Conservation (phyloP, 2,888 invertebrate genomes). For the Drosophila meridionalis region DNA sequence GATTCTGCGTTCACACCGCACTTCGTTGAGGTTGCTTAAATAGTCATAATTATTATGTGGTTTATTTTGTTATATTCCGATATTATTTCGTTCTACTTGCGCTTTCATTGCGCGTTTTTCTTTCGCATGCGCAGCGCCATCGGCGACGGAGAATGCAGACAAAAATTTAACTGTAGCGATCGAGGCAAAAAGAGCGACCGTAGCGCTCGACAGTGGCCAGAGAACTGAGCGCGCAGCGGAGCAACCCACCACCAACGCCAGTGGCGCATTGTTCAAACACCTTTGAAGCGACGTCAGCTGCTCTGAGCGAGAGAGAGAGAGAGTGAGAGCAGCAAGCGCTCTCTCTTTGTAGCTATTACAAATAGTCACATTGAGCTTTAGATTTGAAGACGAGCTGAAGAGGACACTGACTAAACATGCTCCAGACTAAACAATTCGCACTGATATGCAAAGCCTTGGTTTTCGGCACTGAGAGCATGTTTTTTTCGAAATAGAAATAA, state of each 20-base stretch:
- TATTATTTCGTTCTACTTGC: slow-evolving; percentile 23
- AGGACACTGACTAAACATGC: neutral
- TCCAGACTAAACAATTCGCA: neutral
- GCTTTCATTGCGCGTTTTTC: slow-evolving; percentile 48
- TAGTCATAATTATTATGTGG: slow-evolving; percentile 42
- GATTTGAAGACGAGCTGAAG: neutral
- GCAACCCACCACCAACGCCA: slow-evolving; percentile 15
- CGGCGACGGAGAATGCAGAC: slow-evolving; percentile 2
- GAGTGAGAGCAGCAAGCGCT: slow-evolving; percentile 7
- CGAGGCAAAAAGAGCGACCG: slow-evolving; percentile 17
- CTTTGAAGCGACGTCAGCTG: slow-evolving; percentile 10
- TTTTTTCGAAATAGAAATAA: neutral
- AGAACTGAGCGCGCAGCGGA: slow-evolving; percentile 41
- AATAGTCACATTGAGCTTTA: neutral
- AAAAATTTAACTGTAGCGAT: neutral
- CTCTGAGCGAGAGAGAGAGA: slow-evolving; percentile 10
- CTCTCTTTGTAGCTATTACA: neutral
- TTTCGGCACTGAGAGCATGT: neutral
- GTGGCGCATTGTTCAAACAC: slow-evolving; percentile 15
- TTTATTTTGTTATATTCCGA: slow-evolving; percentile 21
- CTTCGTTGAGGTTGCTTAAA: slow-evolving; percentile 38
- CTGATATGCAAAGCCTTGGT: neutral
- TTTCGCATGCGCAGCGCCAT: slow-evolving; percentile 59
- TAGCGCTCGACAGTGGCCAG: slow-evolving; percentile 39
- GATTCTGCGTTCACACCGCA: slow-evolving; percentile 7